A percentile compares a stretch with the other conserved stretches of the same genome.
Conservation (phyloP, 2,888 invertebrate genomes). For the Teinopalpus imperialis region DNA sequence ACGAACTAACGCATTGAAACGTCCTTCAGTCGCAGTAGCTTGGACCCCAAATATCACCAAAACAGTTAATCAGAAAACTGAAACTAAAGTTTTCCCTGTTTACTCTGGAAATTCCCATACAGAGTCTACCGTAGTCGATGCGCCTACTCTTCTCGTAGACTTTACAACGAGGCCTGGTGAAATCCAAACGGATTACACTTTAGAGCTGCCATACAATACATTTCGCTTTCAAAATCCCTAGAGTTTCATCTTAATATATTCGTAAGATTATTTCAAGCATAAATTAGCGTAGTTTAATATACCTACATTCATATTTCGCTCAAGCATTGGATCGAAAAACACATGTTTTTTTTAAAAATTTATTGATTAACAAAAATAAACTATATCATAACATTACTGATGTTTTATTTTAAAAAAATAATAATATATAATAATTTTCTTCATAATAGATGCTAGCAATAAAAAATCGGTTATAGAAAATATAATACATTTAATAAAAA, state of each 20-base stretch:
- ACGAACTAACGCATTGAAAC: conserved; percentile 31
- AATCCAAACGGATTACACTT: conserved; percentile 71
- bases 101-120: conserved; percentile 44
- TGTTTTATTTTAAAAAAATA: not conserved
- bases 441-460: no score
- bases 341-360: conserved; percentile 44
- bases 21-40: no score
- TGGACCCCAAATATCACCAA: conserved; percentile 50
- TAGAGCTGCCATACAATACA: conserved; percentile 74
- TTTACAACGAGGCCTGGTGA: conserved; percentile 67
- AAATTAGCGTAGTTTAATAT: conserved; percentile 51
- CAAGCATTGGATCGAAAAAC: conserved; percentile 65
- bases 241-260: conserved; percentile 75
- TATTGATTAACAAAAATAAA: not conserved
- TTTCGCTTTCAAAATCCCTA: conserved; percentile 78
- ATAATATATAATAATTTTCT: no score
- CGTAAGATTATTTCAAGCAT: conserved; percentile 49
- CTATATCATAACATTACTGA: not conserved
- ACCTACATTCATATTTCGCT: conserved; percentile 56
- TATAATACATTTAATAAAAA: no score
- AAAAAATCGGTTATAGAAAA: no score
- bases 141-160: conserved; percentile 54
- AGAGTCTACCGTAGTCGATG: conserved; percentile 52
- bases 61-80: not conserved
- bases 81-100: conserved; percentile 57